Evolutionary conservation across 2,113 vertebrate species (phyloP).

Genomic region (Variabilichromis moorii): DNA sequence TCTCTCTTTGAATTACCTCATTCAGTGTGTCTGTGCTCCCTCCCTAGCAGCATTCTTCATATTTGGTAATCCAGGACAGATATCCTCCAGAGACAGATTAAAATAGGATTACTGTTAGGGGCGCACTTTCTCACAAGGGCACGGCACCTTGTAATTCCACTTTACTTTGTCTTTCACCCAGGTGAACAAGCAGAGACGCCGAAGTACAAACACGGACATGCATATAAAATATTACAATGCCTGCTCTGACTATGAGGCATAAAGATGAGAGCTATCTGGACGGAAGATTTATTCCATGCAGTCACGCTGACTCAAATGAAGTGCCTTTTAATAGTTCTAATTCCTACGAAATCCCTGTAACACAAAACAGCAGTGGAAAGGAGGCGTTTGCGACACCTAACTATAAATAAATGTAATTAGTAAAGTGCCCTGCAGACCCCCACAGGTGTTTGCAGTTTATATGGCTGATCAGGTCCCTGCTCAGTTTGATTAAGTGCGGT

Average conservation of each 20-base stretch:
- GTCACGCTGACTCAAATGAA: neutral
- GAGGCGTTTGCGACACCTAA: neutral
- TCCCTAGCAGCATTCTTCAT: neutral
- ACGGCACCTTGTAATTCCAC: neutral
- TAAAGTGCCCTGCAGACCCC: neutral
- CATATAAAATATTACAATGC: neutral
- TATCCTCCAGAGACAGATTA: slow-evolving; percentile 59
- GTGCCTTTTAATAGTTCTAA: neutral
- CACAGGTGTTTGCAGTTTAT: neutral
- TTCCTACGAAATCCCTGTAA: neutral
- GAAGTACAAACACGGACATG: neutral
- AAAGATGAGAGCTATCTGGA: neutral
- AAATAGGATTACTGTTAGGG: slow-evolving; percentile 65
- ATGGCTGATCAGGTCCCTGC: neutral
- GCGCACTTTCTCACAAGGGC: slow-evolving; percentile 19
- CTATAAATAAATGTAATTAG: slow-evolving; percentile 21
- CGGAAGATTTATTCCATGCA: neutral
- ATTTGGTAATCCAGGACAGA: slow-evolving; percentile 62
- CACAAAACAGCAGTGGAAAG: neutral
- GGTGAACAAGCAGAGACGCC: neutral
- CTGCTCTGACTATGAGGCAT: neutral
- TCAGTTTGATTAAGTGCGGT: neutral
- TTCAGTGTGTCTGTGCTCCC: neutral
- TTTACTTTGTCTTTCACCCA: neutral
- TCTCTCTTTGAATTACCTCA: neutral